Conservation (phyloP, 2,888 invertebrate species). For the Polylopha cassiicola region DNA sequence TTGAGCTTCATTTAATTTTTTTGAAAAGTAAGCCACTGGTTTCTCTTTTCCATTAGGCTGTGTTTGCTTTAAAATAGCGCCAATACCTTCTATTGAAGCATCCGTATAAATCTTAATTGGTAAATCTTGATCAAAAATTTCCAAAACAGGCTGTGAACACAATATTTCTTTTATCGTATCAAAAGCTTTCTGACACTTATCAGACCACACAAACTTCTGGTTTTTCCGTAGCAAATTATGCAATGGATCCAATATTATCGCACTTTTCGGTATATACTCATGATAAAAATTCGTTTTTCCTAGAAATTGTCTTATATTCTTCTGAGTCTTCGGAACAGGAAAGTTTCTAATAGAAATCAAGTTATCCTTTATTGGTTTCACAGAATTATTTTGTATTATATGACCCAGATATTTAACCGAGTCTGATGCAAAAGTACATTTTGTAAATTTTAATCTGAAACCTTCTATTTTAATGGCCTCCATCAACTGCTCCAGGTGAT, state of each 20-base stretch:
- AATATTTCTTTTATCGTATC: slow-evolving; percentile 23
- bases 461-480: too few relatives aligned
- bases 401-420: background rate
- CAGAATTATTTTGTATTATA: background rate
- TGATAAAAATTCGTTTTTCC: slow-evolving; percentile 5
- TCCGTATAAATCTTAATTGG: slow-evolving; percentile 31
- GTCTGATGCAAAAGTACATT: background rate
- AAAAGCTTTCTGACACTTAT: slow-evolving; percentile 23
- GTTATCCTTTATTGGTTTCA: background rate
- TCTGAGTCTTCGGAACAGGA: background rate
- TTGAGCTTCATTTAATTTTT: too few relatives aligned
- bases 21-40: too few relatives aligned
- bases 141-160: slow-evolving; percentile 25
- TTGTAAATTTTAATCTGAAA: background rate
- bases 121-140: slow-evolving; percentile 27
- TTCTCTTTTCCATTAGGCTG: slow-evolving; percentile 23
- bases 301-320: too few relatives aligned
- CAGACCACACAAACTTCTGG: slow-evolving; percentile 7
- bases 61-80: slow-evolving; percentile 27
- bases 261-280: slow-evolving; percentile 7
- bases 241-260: slow-evolving; percentile 6
- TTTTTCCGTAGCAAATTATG: slow-evolving; percentile 7
- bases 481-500: too few relatives aligned
- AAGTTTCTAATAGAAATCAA: background rate
- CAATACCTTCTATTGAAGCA: slow-evolving; percentile 26